Evolutionary conservation across 1,140 invertebrate species (phyloP), one percentile per base, ranked within the genome.

Genomic region (Apis cerana): DNA sequence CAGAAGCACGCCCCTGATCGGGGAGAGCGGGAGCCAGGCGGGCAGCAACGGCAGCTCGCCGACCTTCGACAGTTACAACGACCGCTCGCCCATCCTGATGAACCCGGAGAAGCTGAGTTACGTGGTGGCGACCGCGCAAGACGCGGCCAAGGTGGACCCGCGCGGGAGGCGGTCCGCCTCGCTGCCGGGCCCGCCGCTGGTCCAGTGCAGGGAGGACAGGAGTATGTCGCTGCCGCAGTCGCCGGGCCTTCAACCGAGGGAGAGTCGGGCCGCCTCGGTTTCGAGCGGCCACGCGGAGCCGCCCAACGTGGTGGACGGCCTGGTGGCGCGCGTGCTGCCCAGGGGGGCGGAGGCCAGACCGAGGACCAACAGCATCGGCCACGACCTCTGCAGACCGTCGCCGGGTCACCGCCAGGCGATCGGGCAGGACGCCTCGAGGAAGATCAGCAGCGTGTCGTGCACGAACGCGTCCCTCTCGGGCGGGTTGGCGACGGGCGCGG

Each of bases 201-300:
- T 75, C 13, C 80, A 84, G 17, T 19, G 59, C 0, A 84, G 85
- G 17, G 93, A 94, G 50, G 93, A 95, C 67, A 93, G 93, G 8
- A 94, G 92, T 21, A 91, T 91, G 80, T 95, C 94, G 0, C 76
- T 94, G 59, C 93, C 93, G 0, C 92, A 94, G 56, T 92, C 92
- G 0, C 90, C 92, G 1, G 92, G 89, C 7, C 61, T 92, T 19
- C 90, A 91, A 9, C 89, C 90, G n/a, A 87, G 90, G 7, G 91
- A 92, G 15, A 87, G 71, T 70, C 90, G 89, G 0, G 85, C 88
- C 0, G 74, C 85, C 19, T 90, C 90, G 5, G 87, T 89, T 2
- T 85, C 88, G 0, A 85, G 75, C 33, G 88, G 84, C 56, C 87
- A 86, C 27, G 33, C 2, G 2, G 87, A 89, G 12, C 88, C 87